A percentile compares a stretch with the other conserved stretches of the same genome.
Evolutionary conservation across 2,888 invertebrate genomes (phyloP).

Genomic region (Drosophila merina): DNA sequence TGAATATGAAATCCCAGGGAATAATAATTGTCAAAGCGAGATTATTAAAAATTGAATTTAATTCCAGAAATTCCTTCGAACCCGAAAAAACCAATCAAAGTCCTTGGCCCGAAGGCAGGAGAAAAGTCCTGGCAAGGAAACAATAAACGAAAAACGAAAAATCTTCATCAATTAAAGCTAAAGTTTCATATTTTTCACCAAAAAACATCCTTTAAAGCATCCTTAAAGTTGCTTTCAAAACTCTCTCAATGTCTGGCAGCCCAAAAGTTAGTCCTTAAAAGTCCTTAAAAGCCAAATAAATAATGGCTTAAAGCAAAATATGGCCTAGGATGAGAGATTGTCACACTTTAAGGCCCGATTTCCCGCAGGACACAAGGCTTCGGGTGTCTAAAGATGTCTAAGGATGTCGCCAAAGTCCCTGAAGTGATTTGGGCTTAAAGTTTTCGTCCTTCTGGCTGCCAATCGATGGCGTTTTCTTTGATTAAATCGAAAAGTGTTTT

Average conservation of each 20-base stretch:
- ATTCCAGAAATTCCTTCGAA: neutral
- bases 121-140: too few relatives aligned
- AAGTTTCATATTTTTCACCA: too few relatives aligned
- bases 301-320: too few relatives aligned
- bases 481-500: constrained; percentile 10
- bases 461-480: constrained; percentile 22
- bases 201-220: too few relatives aligned
- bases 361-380: neutral
- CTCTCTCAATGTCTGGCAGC: neutral
- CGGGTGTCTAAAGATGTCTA: neutral
- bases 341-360: constrained; percentile 1
- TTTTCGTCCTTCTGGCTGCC: neutral
- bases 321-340: neutral
- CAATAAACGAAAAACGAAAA: too few relatives aligned
- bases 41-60: neutral
- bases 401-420: constrained; percentile 16
- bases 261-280: neutral
- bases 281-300: neutral
- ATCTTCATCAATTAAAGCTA: too few relatives aligned
- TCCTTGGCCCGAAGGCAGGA: too few relatives aligned
- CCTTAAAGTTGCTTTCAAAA: too few relatives aligned
- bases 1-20: constrained; percentile 10
- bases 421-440: constrained; percentile 30
- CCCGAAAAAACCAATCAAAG: neutral
- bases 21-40: too few relatives aligned